Evolutionary conservation across 2,888 invertebrate species (phyloP).

Genomic region (Drosophila greeni): DNA sequence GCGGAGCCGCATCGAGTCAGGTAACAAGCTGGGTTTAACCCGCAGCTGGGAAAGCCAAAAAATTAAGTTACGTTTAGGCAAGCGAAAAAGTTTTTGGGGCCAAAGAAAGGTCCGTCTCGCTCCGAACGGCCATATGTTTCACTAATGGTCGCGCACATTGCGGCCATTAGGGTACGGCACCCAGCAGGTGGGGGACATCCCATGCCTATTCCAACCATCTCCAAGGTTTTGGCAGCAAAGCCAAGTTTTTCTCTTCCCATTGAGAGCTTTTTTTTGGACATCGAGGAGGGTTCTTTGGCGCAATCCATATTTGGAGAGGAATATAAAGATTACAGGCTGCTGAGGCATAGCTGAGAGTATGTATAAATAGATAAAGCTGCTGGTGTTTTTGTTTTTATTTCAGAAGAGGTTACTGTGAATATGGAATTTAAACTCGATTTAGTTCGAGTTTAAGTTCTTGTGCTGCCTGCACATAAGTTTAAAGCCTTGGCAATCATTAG

Average conservation of each 20-base stretch:
- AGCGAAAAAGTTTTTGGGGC: conserved; percentile 56
- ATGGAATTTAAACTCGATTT: not conserved
- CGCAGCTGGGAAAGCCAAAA: conserved; percentile 43
- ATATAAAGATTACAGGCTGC: conserved; percentile 17
- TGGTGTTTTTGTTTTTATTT: not conserved
- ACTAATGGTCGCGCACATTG: conserved; percentile 71
- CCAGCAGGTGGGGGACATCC: conserved; percentile 32
- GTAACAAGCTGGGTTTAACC: conserved; percentile 63
- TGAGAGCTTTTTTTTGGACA: not conserved
- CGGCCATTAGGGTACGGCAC: conserved; percentile 63
- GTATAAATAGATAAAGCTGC: conserved; percentile 1
- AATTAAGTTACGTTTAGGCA: conserved; percentile 65
- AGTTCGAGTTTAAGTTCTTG: not conserved
- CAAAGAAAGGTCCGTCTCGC: conserved; percentile 42
- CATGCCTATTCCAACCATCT: not conserved
- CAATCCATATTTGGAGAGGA: conserved; percentile 14
- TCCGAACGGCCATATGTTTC: conserved; percentile 64
- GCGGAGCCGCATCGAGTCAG: conserved; percentile 40
- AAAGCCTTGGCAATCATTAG: not conserved
- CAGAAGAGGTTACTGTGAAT: not conserved
- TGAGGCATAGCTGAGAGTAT: not conserved
- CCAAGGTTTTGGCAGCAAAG: conserved; percentile 33
- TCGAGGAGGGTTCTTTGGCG: not conserved
- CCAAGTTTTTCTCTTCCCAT: conserved; percentile 29
- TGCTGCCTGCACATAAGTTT: not conserved